Base-by-base conservation (phyloP, 92 coral and sea anemone genomes). In the Desmophyllum pertusum region DNA sequence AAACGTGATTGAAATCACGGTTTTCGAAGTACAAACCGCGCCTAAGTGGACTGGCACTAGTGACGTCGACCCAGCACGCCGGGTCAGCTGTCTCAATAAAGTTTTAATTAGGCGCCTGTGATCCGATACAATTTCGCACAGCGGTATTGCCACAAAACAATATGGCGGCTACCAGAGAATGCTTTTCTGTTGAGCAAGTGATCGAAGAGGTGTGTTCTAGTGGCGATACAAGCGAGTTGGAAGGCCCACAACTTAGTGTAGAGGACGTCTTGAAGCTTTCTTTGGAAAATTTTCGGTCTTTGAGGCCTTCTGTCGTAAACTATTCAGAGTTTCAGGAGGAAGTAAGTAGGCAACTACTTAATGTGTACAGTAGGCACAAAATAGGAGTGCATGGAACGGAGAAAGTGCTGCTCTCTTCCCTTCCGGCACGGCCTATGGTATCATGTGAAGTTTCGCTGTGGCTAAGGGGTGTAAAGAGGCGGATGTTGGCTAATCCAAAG, bases 401-500 rank as follows among this genome's bases (percentile, higher is more conserved):
- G 10, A 75, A 52, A 45, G 55, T 35, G 33, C 79, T 75, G 5
- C 13, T 75, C 30, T 75, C 79, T 45, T 46, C 40, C 52, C 46
- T 77, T 3, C 31, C 37, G 6, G 53, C 71, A 13, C 36, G 82
- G 57, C 71, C 82, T 6, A 59, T 77, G 71, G 55, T 77, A 21
- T 29, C 82, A 55, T 36, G 35, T 29, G 89, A 88, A 75, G 91
- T 88, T 41, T 45, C 23, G 51, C 30, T 79, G n/a, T 91, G 92
- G 92, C 50, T 91, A 35, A 83, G 76, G 18, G n/a, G 50, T 21
- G 73, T 91, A 29, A 65, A 50, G 2, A 72, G 85, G 84, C 66
- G 90, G 61, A 71, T 91, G 75, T 41, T 30, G 31, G 79, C 94
- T 27, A 81, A 70, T 52, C 84, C 84, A 59, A 81, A 77, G 38